Conservation (phyloP, 2,888 invertebrate species). For the Drosophila longiperda region DNA sequence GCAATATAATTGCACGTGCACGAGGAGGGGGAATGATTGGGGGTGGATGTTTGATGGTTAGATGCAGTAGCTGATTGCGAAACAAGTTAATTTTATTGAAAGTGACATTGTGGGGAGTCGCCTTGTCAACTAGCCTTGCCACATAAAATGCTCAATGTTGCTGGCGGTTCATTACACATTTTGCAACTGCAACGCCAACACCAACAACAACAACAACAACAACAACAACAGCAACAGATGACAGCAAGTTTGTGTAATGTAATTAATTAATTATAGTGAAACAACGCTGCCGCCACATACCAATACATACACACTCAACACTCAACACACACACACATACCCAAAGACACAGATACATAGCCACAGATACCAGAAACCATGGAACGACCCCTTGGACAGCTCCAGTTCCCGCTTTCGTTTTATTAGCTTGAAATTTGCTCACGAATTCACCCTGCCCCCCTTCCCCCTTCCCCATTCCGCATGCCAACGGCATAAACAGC, state of each 20-base stretch:
- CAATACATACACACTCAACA: constrained; percentile 20
- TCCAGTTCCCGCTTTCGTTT: constrained; percentile 44
- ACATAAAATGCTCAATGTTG: constrained; percentile 28
- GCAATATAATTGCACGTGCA: constrained; percentile 76
- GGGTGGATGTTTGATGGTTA: constrained; percentile 4
- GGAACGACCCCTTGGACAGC: constrained; percentile 32
- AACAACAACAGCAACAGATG: constrained; percentile 49
- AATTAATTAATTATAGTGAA: constrained; percentile 81
- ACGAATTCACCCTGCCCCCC: neutral
- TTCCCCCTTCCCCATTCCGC: too few relatives aligned
- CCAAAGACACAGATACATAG: neutral
- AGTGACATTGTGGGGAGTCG: constrained; percentile 62
- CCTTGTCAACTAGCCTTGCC: constrained; percentile 43
- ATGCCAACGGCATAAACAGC: neutral
- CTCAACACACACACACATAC: constrained; percentile 9
- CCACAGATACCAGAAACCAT: constrained; percentile 17
- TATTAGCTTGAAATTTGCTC: constrained; percentile 54
- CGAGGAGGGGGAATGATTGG: neutral
- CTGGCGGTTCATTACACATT: constrained; percentile 42
- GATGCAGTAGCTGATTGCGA: constrained; percentile 65
- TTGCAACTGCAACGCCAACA: constrained; percentile 45
- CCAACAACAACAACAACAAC: constrained; percentile 14
- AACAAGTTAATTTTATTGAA: constrained; percentile 75
- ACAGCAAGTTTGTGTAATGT: constrained; percentile 79
- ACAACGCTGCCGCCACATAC: constrained; percentile 63